Base-by-base conservation (phyloP, 2,797 vertebrate species). In the Coregonus suidteri region DNA sequence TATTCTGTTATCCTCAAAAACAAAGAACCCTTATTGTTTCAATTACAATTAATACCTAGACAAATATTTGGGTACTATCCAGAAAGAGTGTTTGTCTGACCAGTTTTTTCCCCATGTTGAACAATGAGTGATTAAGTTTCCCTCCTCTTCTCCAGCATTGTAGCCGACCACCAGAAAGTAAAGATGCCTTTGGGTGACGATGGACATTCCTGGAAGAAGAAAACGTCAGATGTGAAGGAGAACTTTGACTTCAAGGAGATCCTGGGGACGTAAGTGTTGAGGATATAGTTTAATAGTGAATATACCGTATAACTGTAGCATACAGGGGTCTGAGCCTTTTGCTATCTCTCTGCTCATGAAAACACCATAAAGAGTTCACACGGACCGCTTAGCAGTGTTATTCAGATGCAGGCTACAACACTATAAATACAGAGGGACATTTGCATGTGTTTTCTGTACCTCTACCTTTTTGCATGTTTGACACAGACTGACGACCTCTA, bases 131-230 rank as follows among this genome's bases (percentile, higher is more conserved):
- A 52, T 86, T 71, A 87, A 56, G 11, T 75, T 41, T 16, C 70
- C 37, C 75, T 70, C 83, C 79, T 59, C 52, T 82, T 81, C 79
- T 74, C 82, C 84, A 93, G 93, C 83, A 89, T 92, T 82, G 90
- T 93, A 81, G 86, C 85, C 71, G 92, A 94, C 75, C 92, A 86
- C 77, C 90, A 90, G 88, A 91, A 87, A 82, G 91, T 89, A 84
- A 94, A 93, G 92, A 95, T 95, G 95, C 94, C 94, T 11, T 84
- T 95, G 88, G 95, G 90, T 84, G 93, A 95, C 30, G 94, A 95
- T 20, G 89, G 89, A 91, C 93, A 91, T 80, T 86, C 85, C 71
- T 94, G 94, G 95, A 95, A 95, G 88, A 95, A 94, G 89, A 95
- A 93, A 90, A 93, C 93, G 3, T 84, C 91, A 0, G 93, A 94